Percentiles rank a stretch among this genome's conserved stretches.
phyloP scores from a whole-genome alignment of 2,888 invertebrate genomes.

The Dastarcus helophoroides region DNA sequence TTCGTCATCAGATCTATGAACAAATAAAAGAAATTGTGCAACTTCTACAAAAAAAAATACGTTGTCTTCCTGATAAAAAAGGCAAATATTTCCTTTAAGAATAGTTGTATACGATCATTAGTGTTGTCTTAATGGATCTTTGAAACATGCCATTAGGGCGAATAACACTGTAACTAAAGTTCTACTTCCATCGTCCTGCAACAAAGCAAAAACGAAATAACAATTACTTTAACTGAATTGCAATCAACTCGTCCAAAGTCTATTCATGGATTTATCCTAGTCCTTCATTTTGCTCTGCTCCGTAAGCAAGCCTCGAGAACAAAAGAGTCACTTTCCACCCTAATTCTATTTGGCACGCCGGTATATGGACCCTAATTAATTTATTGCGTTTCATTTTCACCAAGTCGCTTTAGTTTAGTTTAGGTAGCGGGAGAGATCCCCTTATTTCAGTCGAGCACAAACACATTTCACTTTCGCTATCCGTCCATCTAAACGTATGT shows the following conservation, averaged over 20 bases:
- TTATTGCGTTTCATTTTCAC: slow-evolving; percentile 33
- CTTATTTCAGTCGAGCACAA: slow-evolving; percentile 14
- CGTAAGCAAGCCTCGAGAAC: slow-evolving; percentile 9
- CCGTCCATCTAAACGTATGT: slow-evolving; percentile 14
- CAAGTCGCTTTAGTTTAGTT: slow-evolving; percentile 16
- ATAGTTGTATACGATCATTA: no score
- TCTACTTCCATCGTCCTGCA: slow-evolving; percentile 6
- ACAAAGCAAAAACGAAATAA: slow-evolving; percentile 16
- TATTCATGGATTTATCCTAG: slow-evolving; percentile 5
- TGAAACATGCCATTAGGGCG: no score
- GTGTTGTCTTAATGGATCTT: no score
- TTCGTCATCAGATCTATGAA: no score
- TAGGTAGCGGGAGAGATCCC: slow-evolving; percentile 13
- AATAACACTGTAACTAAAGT: no score
- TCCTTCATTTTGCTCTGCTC: slow-evolving; percentile 1
- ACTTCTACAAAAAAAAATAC: no score
- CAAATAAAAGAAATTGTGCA: no score
- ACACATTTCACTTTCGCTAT: slow-evolving; percentile 13
- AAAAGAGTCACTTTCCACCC: slow-evolving; percentile 12
- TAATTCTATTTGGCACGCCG: slow-evolving; percentile 22
- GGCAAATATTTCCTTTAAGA: no score
- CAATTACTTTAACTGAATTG: slow-evolving; percentile 12
- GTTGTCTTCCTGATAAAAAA: no score
- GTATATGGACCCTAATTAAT: slow-evolving; percentile 31
- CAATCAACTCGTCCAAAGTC: slow-evolving; percentile 12